phyloP scores from a whole-genome alignment of 2,888 invertebrate genomes.

The Leptinotarsa juncta region DNA sequence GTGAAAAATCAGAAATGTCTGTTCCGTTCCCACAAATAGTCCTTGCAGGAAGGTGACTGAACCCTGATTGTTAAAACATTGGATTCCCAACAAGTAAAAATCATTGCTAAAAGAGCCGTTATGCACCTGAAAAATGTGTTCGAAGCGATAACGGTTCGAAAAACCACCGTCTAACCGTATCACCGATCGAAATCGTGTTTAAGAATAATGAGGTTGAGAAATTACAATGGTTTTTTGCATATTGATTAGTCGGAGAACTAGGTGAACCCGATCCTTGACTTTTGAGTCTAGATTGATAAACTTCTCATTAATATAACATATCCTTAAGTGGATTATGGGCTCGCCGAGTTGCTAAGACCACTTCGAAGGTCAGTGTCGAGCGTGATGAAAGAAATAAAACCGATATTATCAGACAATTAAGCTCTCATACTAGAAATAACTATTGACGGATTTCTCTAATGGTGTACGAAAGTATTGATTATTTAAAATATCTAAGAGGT shows the following conservation, averaged over 20 bases:
- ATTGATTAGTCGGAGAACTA: conserved; percentile 20
- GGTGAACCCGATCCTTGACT: conserved; percentile 35
- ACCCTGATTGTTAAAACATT: neutral
- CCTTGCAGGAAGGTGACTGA: neutral
- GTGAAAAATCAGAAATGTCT: neutral
- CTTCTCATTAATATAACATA: conserved; percentile 19
- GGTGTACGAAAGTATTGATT: too few species aligned
- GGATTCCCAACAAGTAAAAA: neutral
- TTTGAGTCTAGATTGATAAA: conserved; percentile 24
- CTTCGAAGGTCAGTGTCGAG: conserved; percentile 33
- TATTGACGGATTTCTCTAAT: too few species aligned
- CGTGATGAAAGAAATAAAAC: conserved; percentile 7
- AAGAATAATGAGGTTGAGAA: conserved; percentile 4
- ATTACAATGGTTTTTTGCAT: conserved; percentile 18
- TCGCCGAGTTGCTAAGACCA: conserved; percentile 32
- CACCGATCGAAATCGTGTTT: conserved; percentile 20
- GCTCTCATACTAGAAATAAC: too few species aligned
- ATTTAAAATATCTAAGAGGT: too few species aligned
- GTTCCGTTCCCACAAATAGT: neutral
- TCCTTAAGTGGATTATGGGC: conserved; percentile 4
- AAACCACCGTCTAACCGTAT: neutral
- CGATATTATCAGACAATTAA: too few species aligned
- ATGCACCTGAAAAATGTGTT: conserved; percentile 5
- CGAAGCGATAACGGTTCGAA: conserved; percentile 7
- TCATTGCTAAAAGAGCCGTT: conserved; percentile 12